Evolutionary conservation across 2,797 vertebrate genomes (phyloP), one percentile per base, ranked within the genome.

Genomic region (Myiotriccus ornatus): DNA sequence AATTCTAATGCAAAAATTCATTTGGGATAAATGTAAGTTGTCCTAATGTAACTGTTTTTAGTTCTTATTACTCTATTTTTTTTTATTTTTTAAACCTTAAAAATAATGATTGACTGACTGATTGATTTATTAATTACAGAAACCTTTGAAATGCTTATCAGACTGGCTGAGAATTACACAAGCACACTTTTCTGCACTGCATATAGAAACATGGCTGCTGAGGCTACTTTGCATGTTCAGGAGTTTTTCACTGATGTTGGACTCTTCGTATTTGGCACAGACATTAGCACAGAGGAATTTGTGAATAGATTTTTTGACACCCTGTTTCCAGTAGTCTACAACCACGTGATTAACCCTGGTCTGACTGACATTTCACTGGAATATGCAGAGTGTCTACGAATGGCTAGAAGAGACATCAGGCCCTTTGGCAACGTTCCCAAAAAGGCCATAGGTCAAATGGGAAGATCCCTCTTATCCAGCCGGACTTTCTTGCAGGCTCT

Each of bases 181-280:
- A 97, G 96, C 25, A 85, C 83, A 1, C 63, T 98, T 63, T 98
- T 99, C 85, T 98, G 97, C 90, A 97, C 96, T 81, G 97, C 93
- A 0, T 98, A 98, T 53, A 95, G 96, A 73, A 98, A 90, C 84
- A 97, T 98, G 97, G 98, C 98, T 24, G 93, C 96, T 24, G 97
- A 98, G 78, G 97, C 98, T 2, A 63, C 71, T 5, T 90, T 94
- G 43, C 84, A 79, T 0, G 86, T 99, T 68, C 97, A 90, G 68
- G 99, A 99, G 80, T 97, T 99, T 94, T 99, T 99, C 96, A 98
- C 98, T 0, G 98, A 99, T 21, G 91, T 98, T 3, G 96, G 98
- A 43, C 98, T 99, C 71, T 99, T 98, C 84, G 68, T 99, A 53
- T 97, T 99, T 96, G 99, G 99, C 5, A 97, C 98, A 2, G 98